Percentiles rank a stretch among this genome's conserved stretches.
Conservation (phyloP, 2,113 vertebrate genomes). For the Argyrosomus japonicus region DNA sequence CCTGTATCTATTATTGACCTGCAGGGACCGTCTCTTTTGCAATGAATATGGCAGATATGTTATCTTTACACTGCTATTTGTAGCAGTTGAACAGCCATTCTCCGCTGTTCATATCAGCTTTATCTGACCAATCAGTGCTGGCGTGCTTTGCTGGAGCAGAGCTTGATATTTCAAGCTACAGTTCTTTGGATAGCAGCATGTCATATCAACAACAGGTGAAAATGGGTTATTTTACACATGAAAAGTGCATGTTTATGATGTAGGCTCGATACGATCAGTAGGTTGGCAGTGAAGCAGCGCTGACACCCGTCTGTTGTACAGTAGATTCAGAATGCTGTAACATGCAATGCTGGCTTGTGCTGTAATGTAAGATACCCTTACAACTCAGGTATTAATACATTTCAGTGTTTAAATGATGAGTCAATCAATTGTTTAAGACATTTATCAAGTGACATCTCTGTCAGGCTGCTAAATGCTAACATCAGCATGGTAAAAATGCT, state of each 20-base stretch:
- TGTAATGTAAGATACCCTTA: not conserved
- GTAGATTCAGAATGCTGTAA: constrained; percentile 10
- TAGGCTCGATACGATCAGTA: constrained; percentile 40
- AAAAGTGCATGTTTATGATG: constrained; percentile 55
- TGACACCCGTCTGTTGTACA: constrained; percentile 23
- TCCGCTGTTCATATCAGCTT: constrained; percentile 22
- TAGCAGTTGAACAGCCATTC: constrained; percentile 39
- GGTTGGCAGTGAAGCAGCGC: constrained; percentile 38
- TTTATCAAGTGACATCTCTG: not conserved
- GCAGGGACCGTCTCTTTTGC: constrained; percentile 25
- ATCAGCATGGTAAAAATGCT: not conserved
- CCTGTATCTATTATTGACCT: constrained; percentile 49
- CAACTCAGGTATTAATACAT: not conserved
- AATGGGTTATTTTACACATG: constrained; percentile 66
- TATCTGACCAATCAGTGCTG: constrained; percentile 59
- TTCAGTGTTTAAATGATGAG: not conserved
- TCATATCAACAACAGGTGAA: constrained; percentile 51
- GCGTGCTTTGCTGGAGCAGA: constrained; percentile 50
- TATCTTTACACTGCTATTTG: constrained; percentile 59
- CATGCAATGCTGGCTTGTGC: not conserved
- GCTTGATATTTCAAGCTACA: constrained; percentile 40
- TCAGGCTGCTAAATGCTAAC: not conserved
- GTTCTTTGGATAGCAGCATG: constrained; percentile 33
- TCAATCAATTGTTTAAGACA: not conserved
- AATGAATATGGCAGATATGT: constrained; percentile 55